Conservation (phyloP, 2,888 invertebrate species). For the Orthonychiurus folsomi region DNA sequence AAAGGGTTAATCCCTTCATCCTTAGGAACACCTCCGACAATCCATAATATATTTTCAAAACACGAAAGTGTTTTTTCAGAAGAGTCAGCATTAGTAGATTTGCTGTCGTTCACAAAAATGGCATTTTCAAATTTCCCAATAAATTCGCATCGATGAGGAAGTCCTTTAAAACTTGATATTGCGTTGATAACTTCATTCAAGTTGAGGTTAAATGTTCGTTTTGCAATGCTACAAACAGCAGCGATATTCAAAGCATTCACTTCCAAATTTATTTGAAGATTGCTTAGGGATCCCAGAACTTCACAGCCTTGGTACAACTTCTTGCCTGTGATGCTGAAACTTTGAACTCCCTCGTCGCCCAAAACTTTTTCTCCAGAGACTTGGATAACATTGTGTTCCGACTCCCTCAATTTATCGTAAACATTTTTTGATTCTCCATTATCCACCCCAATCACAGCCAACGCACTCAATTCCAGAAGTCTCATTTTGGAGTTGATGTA, state of each 20-base stretch:
- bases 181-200: background rate
- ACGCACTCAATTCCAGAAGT: background rate
- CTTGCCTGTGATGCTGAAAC: background rate
- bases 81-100: conserved; percentile 6
- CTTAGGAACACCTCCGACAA: background rate
- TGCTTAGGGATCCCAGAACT: background rate
- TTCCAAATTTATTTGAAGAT: conserved; percentile 3
- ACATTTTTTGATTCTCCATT: background rate
- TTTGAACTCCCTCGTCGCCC: background rate
- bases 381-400: background rate
- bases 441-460: background rate
- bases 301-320: background rate
- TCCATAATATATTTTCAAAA: background rate
- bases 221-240: background rate
- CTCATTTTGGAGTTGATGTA: background rate
- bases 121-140: background rate
- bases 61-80: background rate
- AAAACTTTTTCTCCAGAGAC: background rate
- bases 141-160: conserved; percentile 2
- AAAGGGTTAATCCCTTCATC: background rate
- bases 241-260: conserved; percentile 4
- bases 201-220: background rate
- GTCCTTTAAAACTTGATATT: background rate
- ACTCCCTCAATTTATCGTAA: background rate
- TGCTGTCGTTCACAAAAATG: conserved; percentile 3